Percentiles rank a stretch among this genome's conserved stretches.
phyloP scores from a whole-genome alignment of 1,140 invertebrate genomes.

The Cheumatopsyche charites region DNA sequence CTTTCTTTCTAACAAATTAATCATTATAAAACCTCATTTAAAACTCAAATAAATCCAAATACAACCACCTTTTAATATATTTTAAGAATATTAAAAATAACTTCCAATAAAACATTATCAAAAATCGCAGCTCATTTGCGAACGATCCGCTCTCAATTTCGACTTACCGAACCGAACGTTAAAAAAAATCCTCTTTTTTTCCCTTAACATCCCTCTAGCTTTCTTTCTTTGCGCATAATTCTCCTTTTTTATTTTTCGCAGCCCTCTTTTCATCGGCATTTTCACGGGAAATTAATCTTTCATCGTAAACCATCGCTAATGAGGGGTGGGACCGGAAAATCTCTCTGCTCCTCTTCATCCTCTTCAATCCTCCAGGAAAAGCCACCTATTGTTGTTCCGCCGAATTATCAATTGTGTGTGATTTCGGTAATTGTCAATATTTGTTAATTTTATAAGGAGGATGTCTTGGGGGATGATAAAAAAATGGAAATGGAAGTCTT shows the following conservation, averaged over 20 bases:
- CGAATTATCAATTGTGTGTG: background rate
- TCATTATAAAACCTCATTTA: too few species aligned
- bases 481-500: slow-evolving; percentile 26
- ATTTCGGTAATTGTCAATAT: background rate
- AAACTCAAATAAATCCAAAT: too few species aligned
- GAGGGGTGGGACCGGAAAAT: slow-evolving; percentile 36
- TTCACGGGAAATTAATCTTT: slow-evolving; percentile 48
- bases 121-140: slow-evolving; percentile 17
- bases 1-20: too few species aligned
- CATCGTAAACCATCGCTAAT: slow-evolving; percentile 47
- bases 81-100: too few species aligned
- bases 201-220: too few species aligned
- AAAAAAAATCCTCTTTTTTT: slow-evolving; percentile 1
- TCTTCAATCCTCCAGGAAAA: background rate
- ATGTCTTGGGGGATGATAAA: background rate
- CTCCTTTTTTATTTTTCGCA: slow-evolving; percentile 37
- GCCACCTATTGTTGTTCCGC: background rate
- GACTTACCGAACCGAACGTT: background rate
- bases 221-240: slow-evolving; percentile 32
- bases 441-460: background rate
- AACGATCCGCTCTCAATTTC: slow-evolving; percentile 15
- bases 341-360: slow-evolving; percentile 18
- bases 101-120: background rate
- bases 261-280: slow-evolving; percentile 43
- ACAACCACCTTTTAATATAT: too few species aligned